A percentile compares a stretch with the other conserved stretches of the same genome.
Evolutionary conservation across 2,113 vertebrate species (phyloP).

Genomic region (Rattus norvegicus): DNA sequence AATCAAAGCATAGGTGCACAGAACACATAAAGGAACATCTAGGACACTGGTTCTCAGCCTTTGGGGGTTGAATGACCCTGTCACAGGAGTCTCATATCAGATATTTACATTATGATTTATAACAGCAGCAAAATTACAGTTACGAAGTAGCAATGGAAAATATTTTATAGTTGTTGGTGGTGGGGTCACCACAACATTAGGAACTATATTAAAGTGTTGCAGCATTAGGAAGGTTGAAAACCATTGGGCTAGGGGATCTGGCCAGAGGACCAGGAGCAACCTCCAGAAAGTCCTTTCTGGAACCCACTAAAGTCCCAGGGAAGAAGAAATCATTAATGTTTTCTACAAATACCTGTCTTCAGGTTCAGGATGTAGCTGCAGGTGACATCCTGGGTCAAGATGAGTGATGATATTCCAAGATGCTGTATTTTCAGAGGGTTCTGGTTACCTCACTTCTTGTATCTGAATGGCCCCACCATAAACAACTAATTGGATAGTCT

Average conservation of each 20-base stretch:
- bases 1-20: conserved; percentile 17
- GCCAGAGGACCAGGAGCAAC: background rate
- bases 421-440: background rate
- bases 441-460: background rate
- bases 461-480: background rate
- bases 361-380: background rate
- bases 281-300: background rate
- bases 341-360: background rate
- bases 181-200: background rate
- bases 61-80: background rate
- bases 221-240: background rate
- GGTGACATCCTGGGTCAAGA: background rate
- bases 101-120: background rate
- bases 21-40: conserved; percentile 28
- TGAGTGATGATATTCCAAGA: background rate
- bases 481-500: conserved; percentile 2
- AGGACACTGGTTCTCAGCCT: background rate
- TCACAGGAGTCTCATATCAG: background rate
- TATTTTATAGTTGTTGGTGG: background rate
- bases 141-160: background rate
- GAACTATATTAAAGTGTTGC: background rate
- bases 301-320: conserved; percentile 40
- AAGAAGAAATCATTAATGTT: conserved; percentile 23
- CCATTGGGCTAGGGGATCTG: background rate
- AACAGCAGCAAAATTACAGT: background rate